Evolutionary conservation across 2,113 vertebrate genomes (phyloP), one percentile per base, ranked within the genome.

Genomic region (Spilogale gracilis): DNA sequence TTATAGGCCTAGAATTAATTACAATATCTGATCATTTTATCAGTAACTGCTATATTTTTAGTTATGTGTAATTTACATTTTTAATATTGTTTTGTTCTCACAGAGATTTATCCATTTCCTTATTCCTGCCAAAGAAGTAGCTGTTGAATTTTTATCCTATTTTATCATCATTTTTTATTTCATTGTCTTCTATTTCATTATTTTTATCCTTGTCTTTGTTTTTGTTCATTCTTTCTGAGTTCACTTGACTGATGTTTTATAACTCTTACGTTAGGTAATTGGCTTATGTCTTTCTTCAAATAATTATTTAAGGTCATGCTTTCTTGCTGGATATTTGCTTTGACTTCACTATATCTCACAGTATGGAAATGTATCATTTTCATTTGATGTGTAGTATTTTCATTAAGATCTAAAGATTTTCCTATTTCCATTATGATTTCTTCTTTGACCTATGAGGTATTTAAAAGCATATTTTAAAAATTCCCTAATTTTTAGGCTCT

Each of bases 351-450:
- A 27, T 2, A 78, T 76, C 87, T 48, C 17, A n/a, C 79, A 83
- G 5, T 82, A 87, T 82, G 93, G 20, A 79, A 96, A 91, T 87
- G 45, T 87, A 27, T 30, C 23, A 48, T 43, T 96, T 81, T 91
- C 30, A 78, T 91, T 84, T 89, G 16, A 58, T 89, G 17, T 79
- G 14, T 50, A 79, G 20, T 79, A n/a, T 67, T 84, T 58, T 65
- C 18, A 89, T 73, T 95, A 1, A 71, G 3, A 78, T 79, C 7
- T 95, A 58, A 93, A 95, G 9, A 73, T 76, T 69, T 96, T 87
- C 27, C 50, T 60, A 9, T 89, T 74, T 95, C 32, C 12, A 50
- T 76, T 90, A 48, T 74, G 7, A 93, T 79, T 88, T 67, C 56
- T 92, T 79, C 60, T 56, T 96, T 61, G 27, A 60, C 4, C 7